phyloP scores from a whole-genome alignment of 2,888 invertebrate species.

The Tuberolachnus salignus region DNA sequence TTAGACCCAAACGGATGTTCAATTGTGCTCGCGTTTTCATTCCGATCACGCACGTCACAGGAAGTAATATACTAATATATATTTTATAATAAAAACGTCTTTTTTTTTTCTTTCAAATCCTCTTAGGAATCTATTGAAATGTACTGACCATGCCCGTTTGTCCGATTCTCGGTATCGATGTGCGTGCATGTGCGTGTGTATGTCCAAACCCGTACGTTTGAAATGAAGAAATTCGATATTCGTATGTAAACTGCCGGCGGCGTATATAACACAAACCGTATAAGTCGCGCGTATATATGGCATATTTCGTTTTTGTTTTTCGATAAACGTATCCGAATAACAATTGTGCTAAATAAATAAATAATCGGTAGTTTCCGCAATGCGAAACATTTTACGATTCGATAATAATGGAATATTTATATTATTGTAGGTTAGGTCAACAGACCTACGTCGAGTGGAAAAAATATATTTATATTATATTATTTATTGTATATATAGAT shows the following conservation, averaged over 20 bases:
- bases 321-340: neutral
- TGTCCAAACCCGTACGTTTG: neutral
- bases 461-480: no score
- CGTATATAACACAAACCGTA: no score
- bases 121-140: neutral
- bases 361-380: neutral
- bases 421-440: no score
- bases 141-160: conserved; percentile 28
- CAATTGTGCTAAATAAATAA: neutral
- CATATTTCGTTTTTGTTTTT: neutral
- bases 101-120: conserved; percentile 30
- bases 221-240: conserved; percentile 33
- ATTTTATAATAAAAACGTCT: neutral
- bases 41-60: conserved; percentile 50
- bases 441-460: no score
- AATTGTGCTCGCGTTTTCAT: conserved; percentile 28
- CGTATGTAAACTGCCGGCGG: neutral
- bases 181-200: neutral
- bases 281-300: no score
- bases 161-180: conserved; percentile 32
- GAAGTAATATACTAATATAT: conserved; percentile 18
- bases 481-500: no score
- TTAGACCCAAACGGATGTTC: conserved; percentile 41
- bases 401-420: neutral
- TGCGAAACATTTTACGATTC: neutral